Base-by-base conservation (phyloP, 2,888 invertebrate genomes). In the Bellardia pandia region DNA sequence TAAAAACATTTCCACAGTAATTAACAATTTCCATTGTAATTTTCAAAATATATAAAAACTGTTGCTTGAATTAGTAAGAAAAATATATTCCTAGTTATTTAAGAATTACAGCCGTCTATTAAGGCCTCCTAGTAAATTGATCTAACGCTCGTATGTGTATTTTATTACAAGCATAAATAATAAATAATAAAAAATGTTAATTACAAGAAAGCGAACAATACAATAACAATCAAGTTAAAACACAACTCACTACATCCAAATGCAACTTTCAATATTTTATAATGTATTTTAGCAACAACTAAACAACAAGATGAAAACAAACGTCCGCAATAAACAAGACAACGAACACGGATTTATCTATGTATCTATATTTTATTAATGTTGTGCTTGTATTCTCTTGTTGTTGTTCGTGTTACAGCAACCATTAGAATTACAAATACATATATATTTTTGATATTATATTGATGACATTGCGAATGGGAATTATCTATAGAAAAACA, bases 401-500 rank as follows among this genome's bases (percentile, higher is more conserved):
- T 11, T 51, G 53, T 51, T 40, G n/a, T 42, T 56, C 0, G 13
- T 72, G n/a, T 68, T 7, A 45, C 23, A 45, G 40, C 53, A 14
- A 40, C 40, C 6, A 45, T 8, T 62, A 16, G 37, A 62, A 37
- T 5, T 0, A 42, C 5, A n/a, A 16, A 16, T 33, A 23, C n/a
- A n/a, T n/a, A n/a, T n/a, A n/a, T n/a, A n/a, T n/a, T n/a, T n/a
- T n/a, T n/a, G n/a, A n/a, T n/a, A n/a, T n/a, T n/a, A n/a, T n/a
- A n/a, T n/a, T n/a, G n/a, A n/a, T 23, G 23, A 23, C 23, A 23
- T 1, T 23, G 71, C 79, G 62, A 79, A 71, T 37, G 71, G 62
- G 71, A 71, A 62, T 68, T 30, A 48, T 48, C 9, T 8, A 48
- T 48, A 48, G 48, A 48, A 48, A 48, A 51, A 45, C 45, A 45